Evolutionary conservation across 2,888 invertebrate species (phyloP).

Genomic region (Euphydryas editha): DNA sequence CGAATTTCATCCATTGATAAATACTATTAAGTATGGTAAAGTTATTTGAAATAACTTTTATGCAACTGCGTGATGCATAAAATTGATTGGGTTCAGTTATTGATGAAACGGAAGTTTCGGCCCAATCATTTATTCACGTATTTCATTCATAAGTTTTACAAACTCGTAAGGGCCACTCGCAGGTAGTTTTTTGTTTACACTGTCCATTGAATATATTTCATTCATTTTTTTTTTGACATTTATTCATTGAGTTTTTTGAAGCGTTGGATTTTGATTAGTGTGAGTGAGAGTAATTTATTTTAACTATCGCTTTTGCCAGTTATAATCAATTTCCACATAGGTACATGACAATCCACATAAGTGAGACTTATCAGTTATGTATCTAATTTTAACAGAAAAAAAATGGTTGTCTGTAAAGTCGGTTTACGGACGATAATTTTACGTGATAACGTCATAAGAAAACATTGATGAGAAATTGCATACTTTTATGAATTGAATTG

Average conservation of each 20-base stretch:
- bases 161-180: conserved; percentile 59
- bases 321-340: no score
- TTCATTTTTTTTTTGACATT: conserved; percentile 30
- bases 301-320: neutral
- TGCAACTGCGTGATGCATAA: conserved; percentile 77
- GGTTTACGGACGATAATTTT: no score
- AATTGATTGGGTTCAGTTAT: conserved; percentile 69
- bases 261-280: conserved; percentile 2
- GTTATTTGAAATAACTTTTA: conserved; percentile 73
- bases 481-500: no score
- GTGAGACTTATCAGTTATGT: no score
- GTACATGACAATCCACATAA: no score
- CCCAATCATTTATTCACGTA: conserved; percentile 61
- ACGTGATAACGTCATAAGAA: no score
- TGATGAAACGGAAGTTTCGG: conserved; percentile 68
- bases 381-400: no score
- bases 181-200: conserved; percentile 70
- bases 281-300: conserved; percentile 15
- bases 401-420: no score
- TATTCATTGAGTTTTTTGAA: conserved; percentile 9
- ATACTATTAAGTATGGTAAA: conserved; percentile 38
- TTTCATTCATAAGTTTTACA: conserved; percentile 70
- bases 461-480: no score
- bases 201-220: conserved; percentile 49
- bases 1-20: conserved; percentile 53